Conservation (phyloP, 2,797 vertebrate genomes). For the Melanotaenia parkinsoni region DNA sequence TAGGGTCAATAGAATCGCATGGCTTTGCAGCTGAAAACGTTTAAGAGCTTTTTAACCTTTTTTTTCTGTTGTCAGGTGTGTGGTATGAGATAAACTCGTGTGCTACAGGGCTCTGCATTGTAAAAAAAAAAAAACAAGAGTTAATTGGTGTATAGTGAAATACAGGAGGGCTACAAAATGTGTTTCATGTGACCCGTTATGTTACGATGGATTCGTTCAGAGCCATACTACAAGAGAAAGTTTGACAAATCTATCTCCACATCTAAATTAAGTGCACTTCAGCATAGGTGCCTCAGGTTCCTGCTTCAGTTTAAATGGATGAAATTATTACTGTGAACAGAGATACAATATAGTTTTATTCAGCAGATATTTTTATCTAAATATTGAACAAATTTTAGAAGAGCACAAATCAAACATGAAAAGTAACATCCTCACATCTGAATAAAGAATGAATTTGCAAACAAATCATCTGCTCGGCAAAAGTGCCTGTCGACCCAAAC, state of each 20-base stretch:
- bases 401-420: constrained; percentile 69
- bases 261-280: constrained; percentile 88
- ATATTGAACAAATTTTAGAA: constrained; percentile 57
- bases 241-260: constrained; percentile 71
- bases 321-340: constrained; percentile 69
- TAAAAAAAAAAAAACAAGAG: constrained; percentile 39
- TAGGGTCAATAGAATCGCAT: constrained; percentile 72
- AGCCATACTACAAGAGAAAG: constrained; percentile 74
- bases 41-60: constrained; percentile 62
- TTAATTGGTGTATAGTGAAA: constrained; percentile 55
- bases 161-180: constrained; percentile 56
- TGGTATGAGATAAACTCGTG: constrained; percentile 70
- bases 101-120: constrained; percentile 84
- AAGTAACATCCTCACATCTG: constrained; percentile 62
- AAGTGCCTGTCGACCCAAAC: constrained; percentile 88
- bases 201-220: constrained; percentile 65
- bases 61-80: constrained; percentile 58
- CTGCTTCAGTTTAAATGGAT: constrained; percentile 62
- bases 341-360: constrained; percentile 74
- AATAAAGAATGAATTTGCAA: constrained; percentile 53
- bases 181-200: constrained; percentile 45
- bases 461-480: constrained; percentile 60
- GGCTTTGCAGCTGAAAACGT: constrained; percentile 75
- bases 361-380: constrained; percentile 69
- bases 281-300: constrained; percentile 85